Conservation (phyloP, 1,140 invertebrate species). For the Ceratosolen solmsi region DNA sequence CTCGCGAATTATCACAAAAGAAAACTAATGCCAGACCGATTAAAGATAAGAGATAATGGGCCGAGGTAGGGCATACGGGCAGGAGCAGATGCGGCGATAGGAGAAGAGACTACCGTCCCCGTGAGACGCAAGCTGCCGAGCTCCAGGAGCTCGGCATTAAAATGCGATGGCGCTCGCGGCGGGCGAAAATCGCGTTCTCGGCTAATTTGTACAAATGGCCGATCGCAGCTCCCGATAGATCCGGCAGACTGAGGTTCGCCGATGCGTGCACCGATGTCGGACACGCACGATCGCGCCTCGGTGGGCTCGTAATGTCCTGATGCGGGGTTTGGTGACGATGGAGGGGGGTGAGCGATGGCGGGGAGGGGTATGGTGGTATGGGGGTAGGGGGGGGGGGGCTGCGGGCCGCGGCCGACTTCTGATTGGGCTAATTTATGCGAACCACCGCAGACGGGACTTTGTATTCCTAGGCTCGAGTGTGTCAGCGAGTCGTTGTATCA, state of each 20-base stretch:
- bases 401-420: not conserved
- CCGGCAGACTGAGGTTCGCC: too few relatives aligned
- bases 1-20: not conserved
- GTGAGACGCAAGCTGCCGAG: not conserved
- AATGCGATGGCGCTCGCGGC: slow-evolving; percentile 13
- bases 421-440: slow-evolving; percentile 36
- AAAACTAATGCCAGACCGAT: not conserved
- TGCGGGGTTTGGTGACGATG: too few relatives aligned
- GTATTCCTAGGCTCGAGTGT: not conserved
- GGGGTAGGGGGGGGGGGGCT: not conserved
- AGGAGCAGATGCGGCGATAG: not conserved
- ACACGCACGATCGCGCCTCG: not conserved
- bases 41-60: not conserved
- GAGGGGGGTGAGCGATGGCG: too few relatives aligned
- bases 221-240: slow-evolving; percentile 20
- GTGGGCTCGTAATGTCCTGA: too few relatives aligned
- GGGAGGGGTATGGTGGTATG: too few relatives aligned
- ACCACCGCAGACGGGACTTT: not conserved
- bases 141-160: not conserved
- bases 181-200: not conserved
- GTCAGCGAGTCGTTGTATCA: not conserved
- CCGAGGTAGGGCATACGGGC: not conserved
- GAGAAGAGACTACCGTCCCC: not conserved
- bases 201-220: slow-evolving; percentile 40
- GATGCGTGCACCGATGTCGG: not conserved